phyloP scores from a whole-genome alignment of 1,140 invertebrate species.

The Coelopa frigida region DNA sequence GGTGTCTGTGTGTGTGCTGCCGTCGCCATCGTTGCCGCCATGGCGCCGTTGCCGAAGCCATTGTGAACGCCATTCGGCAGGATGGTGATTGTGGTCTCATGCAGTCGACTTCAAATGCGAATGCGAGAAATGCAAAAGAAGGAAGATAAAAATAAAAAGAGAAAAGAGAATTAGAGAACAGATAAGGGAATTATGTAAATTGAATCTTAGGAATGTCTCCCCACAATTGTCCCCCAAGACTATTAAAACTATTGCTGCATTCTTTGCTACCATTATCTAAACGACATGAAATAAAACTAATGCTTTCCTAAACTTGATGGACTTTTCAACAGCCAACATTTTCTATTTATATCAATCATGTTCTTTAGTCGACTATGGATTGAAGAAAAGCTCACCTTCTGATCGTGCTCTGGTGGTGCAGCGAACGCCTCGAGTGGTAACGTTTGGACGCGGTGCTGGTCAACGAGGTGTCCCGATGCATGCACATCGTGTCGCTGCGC shows the following conservation, averaged over 20 bases:
- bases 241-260: no score
- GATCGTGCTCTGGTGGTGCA: constrained; percentile 36
- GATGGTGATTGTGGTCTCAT: constrained; percentile 34
- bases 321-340: no score
- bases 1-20: no score
- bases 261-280: no score
- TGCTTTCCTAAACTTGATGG: no score
- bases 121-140: not conserved
- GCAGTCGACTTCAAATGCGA: constrained; percentile 23
- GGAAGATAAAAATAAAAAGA: not conserved
- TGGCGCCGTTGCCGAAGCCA: constrained; percentile 13
- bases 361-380: no score
- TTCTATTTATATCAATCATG: no score
- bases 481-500: constrained; percentile 38
- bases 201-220: no score
- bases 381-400: constrained; percentile 30
- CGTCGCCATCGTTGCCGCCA: no score
- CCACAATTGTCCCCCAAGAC: no score
- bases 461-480: constrained; percentile 40
- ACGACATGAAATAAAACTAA: no score
- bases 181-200: no score
- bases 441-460: constrained; percentile 42
- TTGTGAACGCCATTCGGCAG: constrained; percentile 28
- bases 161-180: constrained; percentile 1
- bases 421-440: constrained; percentile 35